A percentile compares a stretch with the other conserved stretches of the same genome.
These are phyloP conservation scores for Kryphioiulus occultus DNA, from an alignment of 2,888 invertebrate genomes.

Conservation along the genomic window DNA sequence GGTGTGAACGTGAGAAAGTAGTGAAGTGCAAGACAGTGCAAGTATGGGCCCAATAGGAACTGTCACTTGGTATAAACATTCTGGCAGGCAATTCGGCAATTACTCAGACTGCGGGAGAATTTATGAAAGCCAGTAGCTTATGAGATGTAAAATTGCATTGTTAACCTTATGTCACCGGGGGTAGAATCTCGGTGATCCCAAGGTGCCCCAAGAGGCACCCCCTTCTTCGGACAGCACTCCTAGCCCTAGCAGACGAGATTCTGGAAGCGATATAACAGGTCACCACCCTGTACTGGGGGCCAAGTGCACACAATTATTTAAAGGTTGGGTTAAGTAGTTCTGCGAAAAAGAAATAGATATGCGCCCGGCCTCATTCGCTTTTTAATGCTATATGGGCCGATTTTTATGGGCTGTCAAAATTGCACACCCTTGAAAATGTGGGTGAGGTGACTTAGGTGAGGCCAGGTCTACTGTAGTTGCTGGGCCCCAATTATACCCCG, in stretches of 20 bases:
- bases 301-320: constrained; percentile 10
- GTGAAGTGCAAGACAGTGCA: background rate
- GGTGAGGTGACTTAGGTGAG: background rate
- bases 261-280: background rate
- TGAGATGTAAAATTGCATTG: constrained; percentile 18
- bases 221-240: constrained; percentile 17
- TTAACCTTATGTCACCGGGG: constrained; percentile 14
- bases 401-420: constrained; percentile 26
- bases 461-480: background rate
- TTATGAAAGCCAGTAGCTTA: constrained; percentile 14
- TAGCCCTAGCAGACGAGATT: constrained; percentile 23
- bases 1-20: background rate
- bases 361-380: background rate
- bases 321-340: constrained; percentile 29
- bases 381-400: background rate
- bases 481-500: background rate
- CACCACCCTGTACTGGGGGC: background rate
- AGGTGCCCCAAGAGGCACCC: constrained; percentile 10
- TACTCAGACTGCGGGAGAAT: background rate
- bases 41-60: background rate
- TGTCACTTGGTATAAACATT: constrained; percentile 3
- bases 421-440: background rate
- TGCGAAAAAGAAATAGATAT: background rate
- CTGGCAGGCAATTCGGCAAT: background rate
- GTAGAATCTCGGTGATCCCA: background rate